Evolutionary conservation across 2,797 vertebrate species (phyloP), one percentile per base, ranked within the genome.

Genomic region (Sciaenops ocellatus): DNA sequence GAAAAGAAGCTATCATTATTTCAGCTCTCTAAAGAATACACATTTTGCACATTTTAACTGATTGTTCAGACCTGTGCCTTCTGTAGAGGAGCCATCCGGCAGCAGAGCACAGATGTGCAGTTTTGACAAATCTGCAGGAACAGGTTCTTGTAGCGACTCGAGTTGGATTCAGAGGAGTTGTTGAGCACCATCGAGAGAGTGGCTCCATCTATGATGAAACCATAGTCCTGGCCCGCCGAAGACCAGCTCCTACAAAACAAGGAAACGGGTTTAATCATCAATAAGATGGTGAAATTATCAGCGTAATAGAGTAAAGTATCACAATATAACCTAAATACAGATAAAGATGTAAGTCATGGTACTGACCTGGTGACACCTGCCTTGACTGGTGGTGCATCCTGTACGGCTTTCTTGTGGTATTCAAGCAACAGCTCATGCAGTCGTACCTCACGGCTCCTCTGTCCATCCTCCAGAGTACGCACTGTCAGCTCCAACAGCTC

Each of bases 31-130:
- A 38, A 34, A 47, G 4, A 76, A 46, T 3, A 24, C 28, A 51
- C 24, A 20, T 30, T 50, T 24, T 46, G 5, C 3, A 63, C 1
- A 57, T 48, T 42, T 52, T 5, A 60, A 54, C 1, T 20, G 3
- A 16, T 15, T 5, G 38, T 26, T 81, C 90, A 67, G 60, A 95
- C 98, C 97, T 99, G 98, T 24, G 98, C 98, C 91, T 99, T 99
- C 89, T 99, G 98, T 70, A 99, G 82, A 0, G 98, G 98, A 15
- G 98, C 98, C 98, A 99, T 99, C 34, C 98, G 96, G 69, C 98
- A 99, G 93, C 98, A 99, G 16, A 99, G 96, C 22, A 99, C 97
- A 8, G 97, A 93, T 2, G 97, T 96, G 78, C 98, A 99, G 87
- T 97, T 99, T 86, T 98, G 93, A 90, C 98, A 99, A 69, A 98